A percentile compares a stretch with the other conserved stretches of the same genome.
Evolutionary conservation across 2,797 vertebrate genomes (phyloP).

Genomic region (Arnoldichthys spilopterus): DNA sequence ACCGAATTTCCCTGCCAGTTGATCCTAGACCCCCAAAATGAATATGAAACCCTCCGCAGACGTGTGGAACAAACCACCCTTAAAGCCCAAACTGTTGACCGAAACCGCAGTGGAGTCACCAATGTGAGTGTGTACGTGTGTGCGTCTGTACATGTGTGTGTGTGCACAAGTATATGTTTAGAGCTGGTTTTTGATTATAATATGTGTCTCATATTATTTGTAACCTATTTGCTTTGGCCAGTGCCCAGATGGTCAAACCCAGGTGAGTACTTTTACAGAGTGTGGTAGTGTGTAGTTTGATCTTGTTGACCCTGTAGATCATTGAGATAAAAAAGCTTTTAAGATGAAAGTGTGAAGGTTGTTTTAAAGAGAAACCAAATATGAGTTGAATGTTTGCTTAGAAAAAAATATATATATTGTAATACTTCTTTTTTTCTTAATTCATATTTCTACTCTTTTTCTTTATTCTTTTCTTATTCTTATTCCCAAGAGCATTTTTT

Average conservation of each 20-base stretch:
- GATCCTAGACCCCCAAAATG: conserved; percentile 94
- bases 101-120: conserved; percentile 95
- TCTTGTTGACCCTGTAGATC: neutral
- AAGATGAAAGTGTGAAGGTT: neutral
- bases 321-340: rapidly evolving
- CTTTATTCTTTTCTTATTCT: neutral
- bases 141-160: neutral
- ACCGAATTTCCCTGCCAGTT: conserved; percentile 94
- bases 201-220: conserved; percentile 12
- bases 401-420: too few species aligned
- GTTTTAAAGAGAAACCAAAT: neutral
- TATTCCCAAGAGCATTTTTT: neutral
- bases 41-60: conserved; percentile 92
- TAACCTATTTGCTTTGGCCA: conserved; percentile 37
- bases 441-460: too few species aligned
- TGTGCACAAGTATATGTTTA: neutral
- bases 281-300: neutral
- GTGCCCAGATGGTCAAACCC: conserved; percentile 26
- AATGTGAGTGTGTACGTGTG: conserved; percentile 81
- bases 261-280: conserved; percentile 27
- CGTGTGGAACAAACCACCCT: conserved; percentile 95
- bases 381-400: too few species aligned
- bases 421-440: too few species aligned
- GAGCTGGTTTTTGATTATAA: neutral
- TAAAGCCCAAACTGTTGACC: conserved; percentile 93